Evolutionary conservation across 2,888 invertebrate species (phyloP).

Genomic region (Caenorhabditis virilis): DNA sequence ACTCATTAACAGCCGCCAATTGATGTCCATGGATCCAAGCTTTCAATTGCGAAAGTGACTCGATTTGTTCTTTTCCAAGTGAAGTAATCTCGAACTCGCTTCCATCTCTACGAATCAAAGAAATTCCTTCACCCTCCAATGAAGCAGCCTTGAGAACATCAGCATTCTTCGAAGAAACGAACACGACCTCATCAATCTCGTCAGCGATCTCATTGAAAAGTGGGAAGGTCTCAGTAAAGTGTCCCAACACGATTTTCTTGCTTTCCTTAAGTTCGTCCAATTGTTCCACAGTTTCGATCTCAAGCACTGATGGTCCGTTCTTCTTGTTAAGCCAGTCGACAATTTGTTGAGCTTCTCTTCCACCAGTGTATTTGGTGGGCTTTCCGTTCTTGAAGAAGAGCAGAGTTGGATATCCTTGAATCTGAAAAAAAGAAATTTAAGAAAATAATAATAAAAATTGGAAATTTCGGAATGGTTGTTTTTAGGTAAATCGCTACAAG

Average conservation of each 20-base stretch:
- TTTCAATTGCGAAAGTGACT: slow-evolving; percentile 79
- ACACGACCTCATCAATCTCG: slow-evolving; percentile 82
- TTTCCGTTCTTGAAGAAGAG: slow-evolving; percentile 89
- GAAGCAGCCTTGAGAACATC: slow-evolving; percentile 79
- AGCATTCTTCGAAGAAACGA: slow-evolving; percentile 79
- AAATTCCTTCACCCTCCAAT: slow-evolving; percentile 14
- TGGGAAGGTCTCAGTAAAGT: slow-evolving; percentile 83
- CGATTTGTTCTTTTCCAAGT: slow-evolving; percentile 68
- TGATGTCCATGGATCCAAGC: slow-evolving; percentile 31
- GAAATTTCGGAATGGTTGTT: no score
- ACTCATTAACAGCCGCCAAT: slow-evolving; percentile 43
- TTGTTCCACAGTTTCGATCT: slow-evolving; percentile 79
- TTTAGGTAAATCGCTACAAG: no score
- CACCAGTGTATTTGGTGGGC: slow-evolving; percentile 83
- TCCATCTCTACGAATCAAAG: slow-evolving; percentile 75
- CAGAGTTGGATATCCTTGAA: slow-evolving; percentile 91
- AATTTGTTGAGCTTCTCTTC: slow-evolving; percentile 80
- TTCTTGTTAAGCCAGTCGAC: slow-evolving; percentile 91
- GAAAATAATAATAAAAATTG: no score
- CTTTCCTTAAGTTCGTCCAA: slow-evolving; percentile 81
- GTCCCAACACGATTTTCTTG: slow-evolving; percentile 83
- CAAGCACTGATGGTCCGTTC: slow-evolving; percentile 87
- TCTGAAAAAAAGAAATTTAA: no score
- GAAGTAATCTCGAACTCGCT: slow-evolving; percentile 5
- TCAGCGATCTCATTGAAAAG: slow-evolving; percentile 81